Evolutionary conservation across 2,888 invertebrate species (phyloP), one percentile per base, ranked within the genome.

Genomic region (Acanthosepion pharaonis): DNA sequence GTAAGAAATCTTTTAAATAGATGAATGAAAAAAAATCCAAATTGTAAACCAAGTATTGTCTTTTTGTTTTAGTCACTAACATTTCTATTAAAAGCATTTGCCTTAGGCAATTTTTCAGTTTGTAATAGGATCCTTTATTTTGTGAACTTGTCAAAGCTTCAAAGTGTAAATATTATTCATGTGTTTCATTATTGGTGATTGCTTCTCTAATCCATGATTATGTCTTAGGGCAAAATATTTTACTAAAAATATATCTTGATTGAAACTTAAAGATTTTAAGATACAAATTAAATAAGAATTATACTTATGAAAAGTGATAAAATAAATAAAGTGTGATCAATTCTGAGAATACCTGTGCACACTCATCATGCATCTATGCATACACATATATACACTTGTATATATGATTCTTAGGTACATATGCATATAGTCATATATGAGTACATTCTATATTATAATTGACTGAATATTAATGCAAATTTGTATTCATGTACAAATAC

Each of bases 111-210:
- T 78, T 78, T 78, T n/a, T 78, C 59, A 23, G 55, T 78, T 78
- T 78, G n/a, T 78, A 78, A 78, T 78, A 78, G 78, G n/a, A 78
- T 78, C 78, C 78, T 78, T 78, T n/a, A 78, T 78, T 78, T 78
- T 28, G n/a, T 78, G 28, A 78, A 78, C n/a, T 78, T n/a, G n/a
- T 78, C 78, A 78, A 78, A 78, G 78, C n/a, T 78, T 78, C 78
- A 78, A 78, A 78, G n/a, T 78, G 78, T 78, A 78, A 78, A 78
- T 78, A 78, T 78, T n/a, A 78, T 78, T 78, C 78, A 78, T 78
- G 78, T n/a, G 28, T 78, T n/a, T 78, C 78, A 78, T 15, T 78
- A n/a, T n/a, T 78, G 78, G 78, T n/a, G 78, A n/a, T 11, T n/a
- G 78, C 8, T 15, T 78, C n/a, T n/a, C 28, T 78, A 78, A 78